A percentile compares a stretch with the other conserved stretches of the same genome.
These are phyloP conservation scores for Colletes latitarsis DNA, from an alignment of 1,140 invertebrate genomes.

Conservation along the genomic window DNA sequence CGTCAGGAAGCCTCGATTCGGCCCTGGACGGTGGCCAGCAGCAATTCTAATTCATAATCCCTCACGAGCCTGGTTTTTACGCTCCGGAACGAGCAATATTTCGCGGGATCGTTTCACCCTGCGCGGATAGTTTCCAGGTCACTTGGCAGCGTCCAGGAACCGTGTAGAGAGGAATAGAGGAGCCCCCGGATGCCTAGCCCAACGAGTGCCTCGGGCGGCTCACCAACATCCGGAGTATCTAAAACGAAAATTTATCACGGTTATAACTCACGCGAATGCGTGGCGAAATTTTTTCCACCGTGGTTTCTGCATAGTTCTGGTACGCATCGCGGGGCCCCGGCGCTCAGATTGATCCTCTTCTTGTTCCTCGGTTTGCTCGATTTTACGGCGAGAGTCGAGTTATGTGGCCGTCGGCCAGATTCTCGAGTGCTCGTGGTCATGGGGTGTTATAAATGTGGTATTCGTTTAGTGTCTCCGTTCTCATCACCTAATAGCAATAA, in stretches of 20 bases:
- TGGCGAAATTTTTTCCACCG: neutral
- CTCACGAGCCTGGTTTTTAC: neutral
- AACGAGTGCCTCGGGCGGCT: neutral
- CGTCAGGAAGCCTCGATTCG: too few species aligned
- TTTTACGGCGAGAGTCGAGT: neutral
- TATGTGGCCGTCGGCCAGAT: constrained; percentile 50
- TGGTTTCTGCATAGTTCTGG: constrained; percentile 6
- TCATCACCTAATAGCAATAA: constrained; percentile 54
- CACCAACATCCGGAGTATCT: neutral
- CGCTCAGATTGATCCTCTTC: constrained; percentile 4
- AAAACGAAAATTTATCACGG: constrained; percentile 35
- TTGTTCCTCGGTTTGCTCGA: neutral
- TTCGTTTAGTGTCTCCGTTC: constrained; percentile 36
- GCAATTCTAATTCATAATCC: constrained; percentile 3
- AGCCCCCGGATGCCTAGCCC: neutral
- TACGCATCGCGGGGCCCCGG: too few species aligned
- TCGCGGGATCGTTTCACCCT: constrained; percentile 15
- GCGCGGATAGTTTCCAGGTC: constrained; percentile 21
- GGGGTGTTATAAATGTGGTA: constrained; percentile 44
- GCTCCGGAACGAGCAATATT: constrained; percentile 9
- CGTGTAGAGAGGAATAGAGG: neutral
- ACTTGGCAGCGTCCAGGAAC: neutral
- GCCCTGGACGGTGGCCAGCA: too few species aligned
- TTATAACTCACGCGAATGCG: constrained; percentile 44
- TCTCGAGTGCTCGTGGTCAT: constrained; percentile 11